Percentiles rank a stretch among this genome's conserved stretches.
Evolutionary conservation across 2,888 invertebrate species (phyloP).

Genomic region (Endotricha flammealis): DNA sequence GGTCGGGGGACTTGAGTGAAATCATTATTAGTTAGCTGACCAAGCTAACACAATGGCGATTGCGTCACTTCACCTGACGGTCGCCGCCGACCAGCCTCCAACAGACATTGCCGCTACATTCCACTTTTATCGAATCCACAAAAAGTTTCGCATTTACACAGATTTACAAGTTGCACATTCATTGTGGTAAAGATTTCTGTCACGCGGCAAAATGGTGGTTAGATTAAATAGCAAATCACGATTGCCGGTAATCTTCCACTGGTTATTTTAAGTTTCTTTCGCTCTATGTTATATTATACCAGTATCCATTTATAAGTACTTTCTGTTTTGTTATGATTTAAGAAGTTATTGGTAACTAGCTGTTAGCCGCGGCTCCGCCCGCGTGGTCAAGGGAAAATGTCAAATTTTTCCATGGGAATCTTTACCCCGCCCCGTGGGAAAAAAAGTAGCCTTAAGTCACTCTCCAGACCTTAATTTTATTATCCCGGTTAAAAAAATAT

Average conservation of each 20-base stretch:
- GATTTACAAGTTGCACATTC: slow-evolving; percentile 11
- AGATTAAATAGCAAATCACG: slow-evolving; percentile 8
- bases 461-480: no score
- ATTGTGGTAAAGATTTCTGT: neutral
- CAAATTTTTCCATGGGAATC: no score
- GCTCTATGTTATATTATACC: no score
- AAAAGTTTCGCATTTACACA: slow-evolving; percentile 26
- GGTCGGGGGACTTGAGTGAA: slow-evolving; percentile 47
- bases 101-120: slow-evolving; percentile 33
- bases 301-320: no score
- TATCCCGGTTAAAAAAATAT: no score
- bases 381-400: no score
- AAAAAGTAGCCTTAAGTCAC: no score
- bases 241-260: neutral
- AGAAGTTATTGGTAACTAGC: no score
- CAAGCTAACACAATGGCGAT: slow-evolving; percentile 53
- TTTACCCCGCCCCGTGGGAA: no score
- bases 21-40: slow-evolving; percentile 49
- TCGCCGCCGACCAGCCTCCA: slow-evolving; percentile 12
- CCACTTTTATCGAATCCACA: slow-evolving; percentile 17
- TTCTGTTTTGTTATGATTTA: no score
- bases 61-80: slow-evolving; percentile 47
- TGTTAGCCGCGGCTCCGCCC: no score
- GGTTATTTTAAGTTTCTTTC: no score
- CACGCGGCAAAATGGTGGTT: slow-evolving; percentile 7